Conservation (phyloP, 37 sponge, comb jelly and placozoan species). For the Geodia barretti region DNA sequence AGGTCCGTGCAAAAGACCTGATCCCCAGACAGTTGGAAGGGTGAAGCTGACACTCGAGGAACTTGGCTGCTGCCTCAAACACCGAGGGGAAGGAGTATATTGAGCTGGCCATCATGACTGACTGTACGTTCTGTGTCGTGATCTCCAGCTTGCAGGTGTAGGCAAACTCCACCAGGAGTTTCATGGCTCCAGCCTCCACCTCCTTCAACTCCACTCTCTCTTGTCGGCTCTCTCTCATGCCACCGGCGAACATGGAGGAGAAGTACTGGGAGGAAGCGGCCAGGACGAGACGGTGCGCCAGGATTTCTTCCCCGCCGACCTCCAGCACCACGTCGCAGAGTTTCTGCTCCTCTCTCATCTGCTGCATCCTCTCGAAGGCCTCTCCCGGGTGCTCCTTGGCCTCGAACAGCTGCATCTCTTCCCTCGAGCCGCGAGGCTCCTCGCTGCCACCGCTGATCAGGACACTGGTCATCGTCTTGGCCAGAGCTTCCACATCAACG, state of each 20-base stretch:
- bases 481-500: too few relatives aligned
- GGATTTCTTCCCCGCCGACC: slow-evolving; percentile 64
- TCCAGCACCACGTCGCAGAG: slow-evolving; percentile 90
- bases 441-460: slow-evolving; percentile 4
- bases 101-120: slow-evolving; percentile 87
- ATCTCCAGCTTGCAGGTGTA: slow-evolving; percentile 92
- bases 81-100: slow-evolving; percentile 83
- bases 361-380: slow-evolving; percentile 64
- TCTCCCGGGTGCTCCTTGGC: slow-evolving; percentile 50
- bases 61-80: slow-evolving; percentile 84
- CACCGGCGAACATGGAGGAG: slow-evolving; percentile 70
- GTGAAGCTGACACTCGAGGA: slow-evolving; percentile 81
- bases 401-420: slow-evolving; percentile 38
- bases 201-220: slow-evolving; percentile 78
- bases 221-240: slow-evolving; percentile 85
- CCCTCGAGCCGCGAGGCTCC: background rate
- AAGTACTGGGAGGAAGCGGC: slow-evolving; percentile 84
- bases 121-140: slow-evolving; percentile 83
- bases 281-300: slow-evolving; percentile 83
- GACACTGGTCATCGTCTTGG: background rate
- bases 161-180: slow-evolving; percentile 82
- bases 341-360: slow-evolving; percentile 65
- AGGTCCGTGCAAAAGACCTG: slow-evolving; percentile 73
- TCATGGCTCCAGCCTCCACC: slow-evolving; percentile 83
- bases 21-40: slow-evolving; percentile 95